Evolutionary conservation across 2,113 vertebrate species (phyloP).

Genomic region (Passer domesticus): DNA sequence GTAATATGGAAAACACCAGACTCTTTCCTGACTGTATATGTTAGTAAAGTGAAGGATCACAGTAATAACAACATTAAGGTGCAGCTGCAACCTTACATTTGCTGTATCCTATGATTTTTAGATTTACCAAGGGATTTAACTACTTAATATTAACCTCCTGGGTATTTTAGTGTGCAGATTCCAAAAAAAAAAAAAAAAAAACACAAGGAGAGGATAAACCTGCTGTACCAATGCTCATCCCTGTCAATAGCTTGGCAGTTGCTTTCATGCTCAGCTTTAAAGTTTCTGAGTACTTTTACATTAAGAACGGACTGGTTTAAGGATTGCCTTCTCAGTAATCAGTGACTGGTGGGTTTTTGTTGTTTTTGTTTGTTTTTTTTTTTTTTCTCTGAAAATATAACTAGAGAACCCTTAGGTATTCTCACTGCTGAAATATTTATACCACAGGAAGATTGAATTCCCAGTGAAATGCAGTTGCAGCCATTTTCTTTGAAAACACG

Average conservation of each 20-base stretch:
- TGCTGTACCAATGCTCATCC: neutral
- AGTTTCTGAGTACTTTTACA: neutral
- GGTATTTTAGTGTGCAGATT: neutral
- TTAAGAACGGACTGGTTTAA: neutral
- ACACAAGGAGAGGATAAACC: neutral
- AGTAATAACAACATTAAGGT: neutral
- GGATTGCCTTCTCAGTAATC: neutral
- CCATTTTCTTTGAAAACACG: slow-evolving; percentile 25
- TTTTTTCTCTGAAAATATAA: neutral
- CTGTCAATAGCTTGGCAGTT: neutral
- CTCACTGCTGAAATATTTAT: slow-evolving; percentile 7
- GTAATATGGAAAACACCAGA: neutral
- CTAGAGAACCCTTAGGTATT: neutral
- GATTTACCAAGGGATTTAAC: neutral
- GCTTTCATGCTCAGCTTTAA: neutral
- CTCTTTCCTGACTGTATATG: neutral
- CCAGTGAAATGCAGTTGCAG: neutral
- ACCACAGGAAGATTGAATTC: neutral
- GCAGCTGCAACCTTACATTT: neutral
- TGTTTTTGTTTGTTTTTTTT: neutral
- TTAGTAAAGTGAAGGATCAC: neutral
- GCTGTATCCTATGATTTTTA: neutral
- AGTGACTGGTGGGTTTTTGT: neutral
- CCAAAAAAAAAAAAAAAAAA: neutral
- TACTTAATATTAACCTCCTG: neutral